Conservation (phyloP, 1,140 invertebrate genomes). For the Drosophila truncata region DNA sequence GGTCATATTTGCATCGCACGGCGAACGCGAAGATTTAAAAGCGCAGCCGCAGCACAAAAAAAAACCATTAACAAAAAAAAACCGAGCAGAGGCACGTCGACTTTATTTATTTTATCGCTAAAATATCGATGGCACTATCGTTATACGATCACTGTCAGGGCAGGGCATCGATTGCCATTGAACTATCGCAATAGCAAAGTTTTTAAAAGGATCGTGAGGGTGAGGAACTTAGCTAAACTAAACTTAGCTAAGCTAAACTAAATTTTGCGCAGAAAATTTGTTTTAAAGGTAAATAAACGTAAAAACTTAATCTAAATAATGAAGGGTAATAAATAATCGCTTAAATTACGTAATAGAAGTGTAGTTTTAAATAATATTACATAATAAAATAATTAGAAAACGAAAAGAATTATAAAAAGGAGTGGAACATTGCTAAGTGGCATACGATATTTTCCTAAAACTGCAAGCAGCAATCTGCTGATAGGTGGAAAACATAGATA, state of each 20-base stretch:
- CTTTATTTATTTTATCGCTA: constrained; percentile 74
- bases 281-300: neutral
- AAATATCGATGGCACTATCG: constrained; percentile 22
- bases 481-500: neutral
- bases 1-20: constrained; percentile 71
- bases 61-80: constrained; percentile 61
- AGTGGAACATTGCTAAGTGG: neutral
- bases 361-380: too few species aligned
- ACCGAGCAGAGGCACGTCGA: constrained; percentile 40
- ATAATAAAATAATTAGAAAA: neutral
- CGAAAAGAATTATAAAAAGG: too few species aligned
- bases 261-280: too few species aligned
- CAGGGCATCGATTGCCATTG: neutral
- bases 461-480: neutral
- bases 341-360: neutral
- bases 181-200: neutral
- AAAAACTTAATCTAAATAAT: neutral
- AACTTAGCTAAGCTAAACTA: too few species aligned
- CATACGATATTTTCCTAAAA: neutral
- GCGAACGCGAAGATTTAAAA: constrained; percentile 23
- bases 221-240: neutral
- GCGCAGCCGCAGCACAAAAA: constrained; percentile 53
- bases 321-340: neutral
- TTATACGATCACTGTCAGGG: neutral
- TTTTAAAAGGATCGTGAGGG: neutral